These are phyloP conservation scores for Drusus annulatus DNA, from an alignment of 1,140 invertebrate genomes.

Conservation along the genomic window DNA sequence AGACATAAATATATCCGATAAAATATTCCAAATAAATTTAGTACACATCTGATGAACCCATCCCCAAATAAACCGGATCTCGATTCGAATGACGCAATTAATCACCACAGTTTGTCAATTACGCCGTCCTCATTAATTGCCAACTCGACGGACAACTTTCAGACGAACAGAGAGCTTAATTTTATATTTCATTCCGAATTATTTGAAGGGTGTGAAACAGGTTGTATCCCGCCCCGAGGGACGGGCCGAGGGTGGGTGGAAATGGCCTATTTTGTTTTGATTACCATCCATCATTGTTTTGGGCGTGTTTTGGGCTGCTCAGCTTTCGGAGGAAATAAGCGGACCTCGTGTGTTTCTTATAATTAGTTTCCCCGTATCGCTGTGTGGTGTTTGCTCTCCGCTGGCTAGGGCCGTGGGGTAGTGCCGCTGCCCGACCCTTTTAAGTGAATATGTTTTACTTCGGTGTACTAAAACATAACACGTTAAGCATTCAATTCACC, in stretches of 20 bases:
- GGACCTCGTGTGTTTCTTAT: conserved; percentile 25
- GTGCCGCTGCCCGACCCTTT: no score
- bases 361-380: conserved; percentile 16
- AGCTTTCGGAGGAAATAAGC: conserved; percentile 17
- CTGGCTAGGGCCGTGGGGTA: no score
- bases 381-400: neutral
- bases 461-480: neutral
- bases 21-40: no score
- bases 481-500: neutral
- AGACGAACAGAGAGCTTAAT: neutral
- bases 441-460: neutral
- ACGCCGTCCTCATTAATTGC: conserved; percentile 3
- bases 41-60: no score
- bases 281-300: conserved; percentile 43
- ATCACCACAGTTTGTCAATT: no score
- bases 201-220: conserved; percentile 30
- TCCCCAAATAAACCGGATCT: no score
- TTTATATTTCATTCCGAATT: conserved; percentile 27
- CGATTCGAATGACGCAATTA: no score
- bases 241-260: neutral
- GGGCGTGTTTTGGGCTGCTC: neutral
- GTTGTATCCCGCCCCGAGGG: neutral
- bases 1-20: no score
- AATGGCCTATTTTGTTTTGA: conserved; percentile 38
- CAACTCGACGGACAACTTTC: neutral